Evolutionary conservation across 2,113 vertebrate genomes (phyloP), one percentile per base, ranked within the genome.

Genomic region (Gymnogyps californianus): DNA sequence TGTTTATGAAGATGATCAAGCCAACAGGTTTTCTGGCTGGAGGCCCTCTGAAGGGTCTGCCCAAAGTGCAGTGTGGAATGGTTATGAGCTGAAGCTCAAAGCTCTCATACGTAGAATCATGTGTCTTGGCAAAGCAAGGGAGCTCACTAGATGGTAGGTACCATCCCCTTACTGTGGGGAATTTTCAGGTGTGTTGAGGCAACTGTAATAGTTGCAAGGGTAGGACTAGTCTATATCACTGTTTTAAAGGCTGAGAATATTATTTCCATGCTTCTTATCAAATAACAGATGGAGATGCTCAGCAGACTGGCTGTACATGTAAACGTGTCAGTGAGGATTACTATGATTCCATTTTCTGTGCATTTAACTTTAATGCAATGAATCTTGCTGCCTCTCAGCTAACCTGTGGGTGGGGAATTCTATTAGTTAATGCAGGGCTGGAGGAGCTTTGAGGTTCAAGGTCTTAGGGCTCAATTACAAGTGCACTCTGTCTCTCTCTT

Each of bases 1-100:
- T 71, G 5, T 87, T 87, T 70, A 44, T 82, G 40, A 69, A 38
- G 58, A 40, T 62, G 26, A 38, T 87, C 8, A 38, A 65, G 9
- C 46, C 40, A 78, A 38, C 4, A 16, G 42, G 7, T 78, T 93
- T 87, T 51, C 34, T 84, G 55, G 3, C 36, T 61, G 22, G 38
- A 76, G 9, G 18, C 0, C 2, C 4, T 25, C 13, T 2, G 3
- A 54, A n/a, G 22, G 3, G 2, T 65, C 7, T 61, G 26, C 34
- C 16, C 31, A 65, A 24, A 40, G 8, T 18, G 12, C 44, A 13
- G 6, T 52, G 44, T 54, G 22, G 16, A 67, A 87, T 22, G 11
- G 34, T 34, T 47, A 57, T 26, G 66, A 66, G 40, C 32, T 91
- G 76, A 84, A 42, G 36, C 28, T 74, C 46, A 57, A 57, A 66